These are phyloP conservation scores for Margarornis squamiger DNA, from an alignment of 2,797 vertebrate genomes.

Conservation along the genomic window DNA sequence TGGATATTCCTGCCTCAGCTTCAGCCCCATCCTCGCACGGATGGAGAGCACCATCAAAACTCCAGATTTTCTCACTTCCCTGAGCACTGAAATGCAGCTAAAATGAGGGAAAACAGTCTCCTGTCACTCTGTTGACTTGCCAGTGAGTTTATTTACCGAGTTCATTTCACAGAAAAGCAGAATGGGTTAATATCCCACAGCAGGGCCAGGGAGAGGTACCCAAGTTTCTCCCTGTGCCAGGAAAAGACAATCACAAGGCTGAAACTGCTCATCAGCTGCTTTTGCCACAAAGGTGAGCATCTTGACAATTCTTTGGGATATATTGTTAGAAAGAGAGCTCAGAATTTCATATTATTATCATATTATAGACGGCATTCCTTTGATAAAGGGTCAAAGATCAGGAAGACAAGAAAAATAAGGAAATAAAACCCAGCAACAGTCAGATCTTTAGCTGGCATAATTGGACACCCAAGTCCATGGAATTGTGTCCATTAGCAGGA, in stretches of 20 bases:
- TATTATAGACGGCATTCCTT: constrained; percentile 4
- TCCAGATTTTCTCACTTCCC: neutral
- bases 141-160: neutral
- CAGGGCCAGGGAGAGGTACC: neutral
- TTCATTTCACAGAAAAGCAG: neutral
- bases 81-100: neutral
- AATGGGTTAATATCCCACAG: neutral
- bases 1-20: neutral
- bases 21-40: neutral
- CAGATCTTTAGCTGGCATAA: constrained; percentile 52
- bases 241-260: neutral
- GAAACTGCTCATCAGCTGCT: neutral
- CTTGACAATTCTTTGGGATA: neutral
- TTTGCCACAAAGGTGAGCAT: neutral
- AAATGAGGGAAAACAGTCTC: neutral
- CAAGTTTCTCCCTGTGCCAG: neutral
- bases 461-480: constrained; percentile 31
- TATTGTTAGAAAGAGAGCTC: neutral
- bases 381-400: constrained; percentile 53
- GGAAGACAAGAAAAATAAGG: constrained; percentile 64
- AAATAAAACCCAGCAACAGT: constrained; percentile 47
- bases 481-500: constrained; percentile 53
- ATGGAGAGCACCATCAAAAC: neutral
- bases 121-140: neutral
- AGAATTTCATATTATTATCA: constrained; percentile 53